These are phyloP conservation scores for Carlito syrichta DNA, from an alignment of 2,113 vertebrate species.

Conservation along the genomic window DNA sequence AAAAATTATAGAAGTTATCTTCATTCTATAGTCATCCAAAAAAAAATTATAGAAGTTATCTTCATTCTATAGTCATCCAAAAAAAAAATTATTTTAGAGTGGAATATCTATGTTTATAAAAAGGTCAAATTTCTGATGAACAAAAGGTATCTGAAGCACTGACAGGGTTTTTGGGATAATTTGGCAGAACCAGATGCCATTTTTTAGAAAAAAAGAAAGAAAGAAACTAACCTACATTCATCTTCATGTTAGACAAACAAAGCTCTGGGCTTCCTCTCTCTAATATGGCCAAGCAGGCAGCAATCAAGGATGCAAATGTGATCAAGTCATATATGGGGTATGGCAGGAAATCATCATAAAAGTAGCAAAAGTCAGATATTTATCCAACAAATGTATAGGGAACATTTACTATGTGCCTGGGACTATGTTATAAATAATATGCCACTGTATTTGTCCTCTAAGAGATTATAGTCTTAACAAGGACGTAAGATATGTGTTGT, in stretches of 20 bases:
- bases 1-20: not conserved
- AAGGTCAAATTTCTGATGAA: not conserved
- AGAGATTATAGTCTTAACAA: not conserved
- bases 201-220: not conserved
- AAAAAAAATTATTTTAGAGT: not conserved
- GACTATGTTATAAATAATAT: not conserved
- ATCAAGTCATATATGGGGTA: not conserved
- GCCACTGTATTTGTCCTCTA: not conserved
- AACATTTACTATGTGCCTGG: not conserved
- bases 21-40: no score
- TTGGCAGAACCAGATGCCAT: not conserved
- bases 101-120: not conserved
- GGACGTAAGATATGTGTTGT: not conserved
- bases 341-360: not conserved
- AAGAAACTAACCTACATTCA: not conserved
- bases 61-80: not conserved
- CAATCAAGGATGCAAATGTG: not conserved
- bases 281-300: not conserved
- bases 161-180: not conserved
- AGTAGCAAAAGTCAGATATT: not conserved
- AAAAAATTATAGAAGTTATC: no score
- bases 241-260: not conserved
- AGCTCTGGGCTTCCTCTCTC: not conserved
- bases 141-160: not conserved
- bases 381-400: not conserved